A percentile compares a stretch with the other conserved stretches of the same genome.
These are phyloP conservation scores for Campylomormyrus numenius DNA, from an alignment of 2,113 vertebrate species.

Conservation along the genomic window DNA sequence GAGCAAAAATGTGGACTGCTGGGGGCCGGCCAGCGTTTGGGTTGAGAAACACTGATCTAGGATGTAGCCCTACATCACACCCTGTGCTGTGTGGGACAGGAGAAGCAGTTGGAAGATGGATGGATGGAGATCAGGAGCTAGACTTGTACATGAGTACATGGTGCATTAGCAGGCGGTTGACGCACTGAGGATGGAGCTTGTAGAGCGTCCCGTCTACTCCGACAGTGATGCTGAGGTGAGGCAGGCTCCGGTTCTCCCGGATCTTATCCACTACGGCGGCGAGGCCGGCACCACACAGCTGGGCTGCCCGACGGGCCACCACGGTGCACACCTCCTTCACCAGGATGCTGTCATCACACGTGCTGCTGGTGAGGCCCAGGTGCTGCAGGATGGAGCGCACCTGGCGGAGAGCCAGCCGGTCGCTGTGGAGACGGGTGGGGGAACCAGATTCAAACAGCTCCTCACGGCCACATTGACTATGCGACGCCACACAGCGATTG, in stretches of 20 bases:
- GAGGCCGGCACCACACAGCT: conserved; percentile 85
- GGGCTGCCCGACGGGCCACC: conserved; percentile 76
- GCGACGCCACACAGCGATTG: background rate
- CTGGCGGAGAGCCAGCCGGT: conserved; percentile 87
- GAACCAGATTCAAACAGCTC: background rate
- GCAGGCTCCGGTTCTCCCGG: conserved; percentile 77
- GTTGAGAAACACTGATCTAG: background rate
- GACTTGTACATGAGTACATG: background rate
- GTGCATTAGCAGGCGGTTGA: conserved; percentile 12
- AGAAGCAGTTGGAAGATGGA: background rate
- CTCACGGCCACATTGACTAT: background rate
- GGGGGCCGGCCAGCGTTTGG: background rate
- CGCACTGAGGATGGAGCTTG: conserved; percentile 94
- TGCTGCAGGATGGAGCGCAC: conserved; percentile 88
- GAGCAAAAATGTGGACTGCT: background rate
- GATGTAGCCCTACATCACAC: background rate
- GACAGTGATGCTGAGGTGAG: conserved; percentile 75
- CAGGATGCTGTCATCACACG: conserved; percentile 88
- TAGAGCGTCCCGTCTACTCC: conserved; percentile 94
- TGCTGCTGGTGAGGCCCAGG: conserved; percentile 79
- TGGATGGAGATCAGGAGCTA: background rate
- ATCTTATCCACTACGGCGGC: conserved; percentile 91
- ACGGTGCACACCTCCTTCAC: conserved; percentile 92
- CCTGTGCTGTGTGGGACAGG: background rate
- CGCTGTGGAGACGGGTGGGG: conserved; percentile 50